These are phyloP conservation scores for Neomorphus geoffroyi DNA, from an alignment of 2,797 vertebrate species.

Conservation along the genomic window DNA sequence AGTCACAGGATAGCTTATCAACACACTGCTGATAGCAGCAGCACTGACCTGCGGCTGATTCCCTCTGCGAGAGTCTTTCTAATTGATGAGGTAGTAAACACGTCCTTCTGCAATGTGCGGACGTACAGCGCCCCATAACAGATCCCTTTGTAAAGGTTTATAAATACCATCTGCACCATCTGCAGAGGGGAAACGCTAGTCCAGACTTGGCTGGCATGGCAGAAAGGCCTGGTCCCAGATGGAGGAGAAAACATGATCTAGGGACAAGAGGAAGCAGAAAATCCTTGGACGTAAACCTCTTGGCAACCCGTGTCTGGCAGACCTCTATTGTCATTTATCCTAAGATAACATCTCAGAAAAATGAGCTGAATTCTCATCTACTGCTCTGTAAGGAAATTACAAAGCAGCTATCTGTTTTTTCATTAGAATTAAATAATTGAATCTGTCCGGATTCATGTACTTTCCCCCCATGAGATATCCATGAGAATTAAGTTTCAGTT, in stretches of 20 bases:
- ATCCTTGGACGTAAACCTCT: background rate
- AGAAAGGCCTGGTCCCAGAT: background rate
- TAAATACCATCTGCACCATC: background rate
- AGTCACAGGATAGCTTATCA: background rate
- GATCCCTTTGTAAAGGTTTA: background rate
- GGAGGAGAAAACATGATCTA: background rate
- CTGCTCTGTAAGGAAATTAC: background rate
- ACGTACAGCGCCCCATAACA: background rate
- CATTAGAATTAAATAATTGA: slow-evolving; percentile 67
- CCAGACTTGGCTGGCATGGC: background rate
- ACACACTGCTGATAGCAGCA: background rate
- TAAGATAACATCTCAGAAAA: slow-evolving; percentile 2
- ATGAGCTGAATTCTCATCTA: background rate
- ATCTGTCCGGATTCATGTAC: slow-evolving; percentile 52
- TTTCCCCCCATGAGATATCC: slow-evolving; percentile 33
- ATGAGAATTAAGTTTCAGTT: slow-evolving; percentile 71
- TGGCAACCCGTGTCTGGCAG: background rate
- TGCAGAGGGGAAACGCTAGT: background rate
- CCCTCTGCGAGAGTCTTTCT: background rate
- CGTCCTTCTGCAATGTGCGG: background rate
- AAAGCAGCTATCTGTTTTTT: slow-evolving; percentile 61
- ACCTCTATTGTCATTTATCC: background rate
- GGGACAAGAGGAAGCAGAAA: background rate
- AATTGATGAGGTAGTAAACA: rapidly evolving
- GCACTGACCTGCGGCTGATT: background rate